phyloP scores from a whole-genome alignment of 2,113 vertebrate genomes.

The Pundamilia nyererei region DNA sequence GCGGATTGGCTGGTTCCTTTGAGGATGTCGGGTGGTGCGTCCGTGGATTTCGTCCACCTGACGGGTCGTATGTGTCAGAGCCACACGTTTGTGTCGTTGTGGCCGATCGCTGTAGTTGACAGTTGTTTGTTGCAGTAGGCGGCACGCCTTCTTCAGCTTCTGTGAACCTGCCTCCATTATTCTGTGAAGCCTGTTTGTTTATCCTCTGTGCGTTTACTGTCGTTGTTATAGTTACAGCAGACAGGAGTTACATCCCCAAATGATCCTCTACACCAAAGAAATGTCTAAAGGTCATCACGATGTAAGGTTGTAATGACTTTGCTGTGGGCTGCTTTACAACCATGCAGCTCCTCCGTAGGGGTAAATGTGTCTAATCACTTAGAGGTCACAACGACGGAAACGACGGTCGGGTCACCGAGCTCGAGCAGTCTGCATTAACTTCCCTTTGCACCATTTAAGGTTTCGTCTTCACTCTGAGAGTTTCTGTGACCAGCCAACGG shows the following conservation, averaged over 20 bases:
- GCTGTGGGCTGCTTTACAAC: neutral
- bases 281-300: neutral
- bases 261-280: neutral
- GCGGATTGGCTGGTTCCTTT: neutral
- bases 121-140: neutral
- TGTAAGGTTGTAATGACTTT: fast-evolving
- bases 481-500: neutral
- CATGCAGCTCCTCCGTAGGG: fast-evolving
- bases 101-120: neutral
- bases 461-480: neutral
- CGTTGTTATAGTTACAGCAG: neutral
- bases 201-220: neutral
- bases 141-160: neutral
- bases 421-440: neutral
- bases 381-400: fast-evolving
- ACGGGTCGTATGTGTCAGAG: neutral
- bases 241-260: neutral
- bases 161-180: neutral
- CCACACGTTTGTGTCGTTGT: neutral
- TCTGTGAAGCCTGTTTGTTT: neutral
- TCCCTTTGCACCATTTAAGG: neutral
- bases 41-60: neutral
- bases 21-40: neutral
- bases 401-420: neutral
- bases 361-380: neutral